phyloP scores from a whole-genome alignment of 2,797 vertebrate genomes.

The Premnoplex brunnescens region DNA sequence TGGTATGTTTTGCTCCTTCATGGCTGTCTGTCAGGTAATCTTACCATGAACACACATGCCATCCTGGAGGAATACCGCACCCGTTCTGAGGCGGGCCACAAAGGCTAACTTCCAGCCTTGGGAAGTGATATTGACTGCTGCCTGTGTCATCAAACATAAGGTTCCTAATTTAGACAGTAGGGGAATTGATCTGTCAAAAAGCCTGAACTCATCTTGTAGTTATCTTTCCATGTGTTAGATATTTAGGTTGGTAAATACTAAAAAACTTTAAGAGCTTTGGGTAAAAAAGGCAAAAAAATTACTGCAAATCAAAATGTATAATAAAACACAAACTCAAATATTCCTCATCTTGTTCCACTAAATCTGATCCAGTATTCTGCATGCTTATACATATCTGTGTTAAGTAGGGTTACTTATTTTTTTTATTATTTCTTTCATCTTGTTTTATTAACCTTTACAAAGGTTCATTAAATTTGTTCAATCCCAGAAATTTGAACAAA shows the following conservation, averaged over 20 bases:
- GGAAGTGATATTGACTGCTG: not conserved
- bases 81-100: not conserved
- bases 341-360: not conserved
- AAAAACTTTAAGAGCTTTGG: not conserved
- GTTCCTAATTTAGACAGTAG: not conserved
- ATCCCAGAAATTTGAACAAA: not conserved
- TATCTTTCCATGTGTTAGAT: not conserved
- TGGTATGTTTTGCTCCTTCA: not conserved
- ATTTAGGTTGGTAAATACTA: not conserved
- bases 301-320: not conserved
- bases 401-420: not conserved
- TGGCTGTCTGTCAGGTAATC: not conserved
- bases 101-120: not conserved
- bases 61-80: not conserved
- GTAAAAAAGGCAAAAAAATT: not conserved
- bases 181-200: not conserved
- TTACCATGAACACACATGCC: not conserved
- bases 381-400: not conserved
- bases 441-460: not conserved
- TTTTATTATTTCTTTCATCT: not conserved
- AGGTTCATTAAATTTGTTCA: not conserved
- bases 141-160: not conserved
- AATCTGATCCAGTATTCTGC: not conserved
- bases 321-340: not conserved
- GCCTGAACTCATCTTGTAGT: not conserved